Conservation (phyloP, 1,140 invertebrate genomes). For the Drosophila seguyi region DNA sequence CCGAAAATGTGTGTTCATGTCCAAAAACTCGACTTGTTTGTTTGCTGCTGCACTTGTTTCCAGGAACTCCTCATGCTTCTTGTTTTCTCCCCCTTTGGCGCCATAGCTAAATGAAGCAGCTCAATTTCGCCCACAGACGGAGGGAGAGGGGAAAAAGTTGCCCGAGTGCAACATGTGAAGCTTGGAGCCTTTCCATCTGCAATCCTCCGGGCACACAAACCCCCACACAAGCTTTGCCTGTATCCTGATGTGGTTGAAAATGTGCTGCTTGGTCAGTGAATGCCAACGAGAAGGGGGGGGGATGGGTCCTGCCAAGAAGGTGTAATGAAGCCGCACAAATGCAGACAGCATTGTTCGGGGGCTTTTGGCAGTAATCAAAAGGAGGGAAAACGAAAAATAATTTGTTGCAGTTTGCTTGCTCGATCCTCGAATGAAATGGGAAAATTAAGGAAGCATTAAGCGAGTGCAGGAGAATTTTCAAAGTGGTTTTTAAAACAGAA, state of each 20-base stretch:
- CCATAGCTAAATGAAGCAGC: slow-evolving; percentile 64
- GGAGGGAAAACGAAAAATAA: slow-evolving; percentile 23
- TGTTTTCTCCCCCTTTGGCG: neutral
- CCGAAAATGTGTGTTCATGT: slow-evolving; percentile 18
- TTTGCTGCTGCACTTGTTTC: slow-evolving; percentile 42
- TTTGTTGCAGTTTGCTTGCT: slow-evolving; percentile 35
- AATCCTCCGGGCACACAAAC: slow-evolving; percentile 14
- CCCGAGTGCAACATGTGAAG: slow-evolving; percentile 61
- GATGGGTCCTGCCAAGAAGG: slow-evolving; percentile 34
- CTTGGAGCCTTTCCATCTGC: slow-evolving; percentile 21
- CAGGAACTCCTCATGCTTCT: neutral
- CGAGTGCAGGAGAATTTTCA: neutral
- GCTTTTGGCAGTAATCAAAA: slow-evolving; percentile 48
- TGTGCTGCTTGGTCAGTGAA: slow-evolving; percentile 48
- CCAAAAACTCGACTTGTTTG: slow-evolving; percentile 71
- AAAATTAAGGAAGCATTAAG: slow-evolving; percentile 24
- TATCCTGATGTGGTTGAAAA: slow-evolving; percentile 18
- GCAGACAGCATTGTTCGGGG: slow-evolving; percentile 49
- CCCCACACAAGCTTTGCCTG: neutral
- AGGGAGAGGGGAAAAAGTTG: slow-evolving; percentile 38
- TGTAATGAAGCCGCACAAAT: slow-evolving; percentile 80
- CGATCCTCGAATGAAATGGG: slow-evolving; percentile 20
- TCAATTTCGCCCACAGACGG: slow-evolving; percentile 60
- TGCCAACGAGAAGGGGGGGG: slow-evolving; percentile 4
- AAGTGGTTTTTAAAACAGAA: neutral